These are phyloP conservation scores for Rotaria macrura DNA, from an alignment of 2,888 invertebrate species.

Conservation along the genomic window DNA sequence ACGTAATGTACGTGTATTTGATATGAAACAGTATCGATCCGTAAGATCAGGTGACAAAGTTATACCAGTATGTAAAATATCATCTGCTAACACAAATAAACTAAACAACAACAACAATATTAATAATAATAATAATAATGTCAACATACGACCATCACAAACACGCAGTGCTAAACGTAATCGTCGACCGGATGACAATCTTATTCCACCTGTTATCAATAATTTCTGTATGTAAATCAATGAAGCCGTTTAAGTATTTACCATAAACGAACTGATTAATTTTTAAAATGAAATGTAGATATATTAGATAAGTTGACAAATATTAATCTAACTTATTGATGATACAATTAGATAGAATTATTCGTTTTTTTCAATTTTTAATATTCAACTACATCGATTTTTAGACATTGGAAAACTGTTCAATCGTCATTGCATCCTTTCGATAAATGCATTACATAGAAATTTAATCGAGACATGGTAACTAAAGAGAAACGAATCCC, in stretches of 20 bases:
- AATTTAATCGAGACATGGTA: neutral
- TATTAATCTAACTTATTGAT: no score
- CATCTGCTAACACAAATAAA: neutral
- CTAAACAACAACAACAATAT: neutral
- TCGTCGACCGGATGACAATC: neutral
- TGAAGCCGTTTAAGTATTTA: neutral
- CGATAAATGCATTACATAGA: neutral
- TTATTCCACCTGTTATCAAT: neutral
- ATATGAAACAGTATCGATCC: neutral
- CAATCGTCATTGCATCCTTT: neutral
- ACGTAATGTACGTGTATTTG: neutral
- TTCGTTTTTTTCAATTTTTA: neutral
- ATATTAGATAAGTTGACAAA: no score
- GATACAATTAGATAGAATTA: no score
- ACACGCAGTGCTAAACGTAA: conserved; percentile 17
- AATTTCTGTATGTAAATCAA: neutral
- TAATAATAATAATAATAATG: neutral
- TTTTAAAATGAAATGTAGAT: no score
- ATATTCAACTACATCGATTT: neutral
- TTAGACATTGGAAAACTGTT: no score
- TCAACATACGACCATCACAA: neutral
- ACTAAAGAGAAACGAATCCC: no score
- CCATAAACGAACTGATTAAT: no score
- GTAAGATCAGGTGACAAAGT: neutral
- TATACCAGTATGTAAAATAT: neutral